Percentiles rank a stretch among this genome's conserved stretches.
Evolutionary conservation across 2,888 invertebrate species (phyloP).

Genomic region (Volucella zonaria): DNA sequence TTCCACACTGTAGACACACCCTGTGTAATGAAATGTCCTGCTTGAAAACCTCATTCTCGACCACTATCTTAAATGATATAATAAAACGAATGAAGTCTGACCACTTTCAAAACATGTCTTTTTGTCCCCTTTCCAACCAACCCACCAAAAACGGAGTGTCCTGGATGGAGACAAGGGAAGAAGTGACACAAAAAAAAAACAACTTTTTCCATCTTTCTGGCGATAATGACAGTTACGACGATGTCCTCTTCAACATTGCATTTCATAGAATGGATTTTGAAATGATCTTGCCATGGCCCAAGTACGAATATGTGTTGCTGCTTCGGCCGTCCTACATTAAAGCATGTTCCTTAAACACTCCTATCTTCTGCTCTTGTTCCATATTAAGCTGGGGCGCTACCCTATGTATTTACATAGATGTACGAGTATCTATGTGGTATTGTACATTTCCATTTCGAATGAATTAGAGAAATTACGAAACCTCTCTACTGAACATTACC

Average conservation of each 20-base stretch:
- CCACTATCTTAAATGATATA: slow-evolving; percentile 52
- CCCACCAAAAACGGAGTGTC: background rate
- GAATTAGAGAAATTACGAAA: slow-evolving; percentile 69
- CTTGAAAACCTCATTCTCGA: slow-evolving; percentile 21
- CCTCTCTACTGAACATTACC: slow-evolving; percentile 6
- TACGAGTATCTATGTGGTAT: slow-evolving; percentile 13
- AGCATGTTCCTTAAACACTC: background rate
- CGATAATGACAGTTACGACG: slow-evolving; percentile 45
- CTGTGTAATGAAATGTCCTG: slow-evolving; percentile 44
- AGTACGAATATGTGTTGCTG: slow-evolving; percentile 1
- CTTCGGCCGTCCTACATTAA: slow-evolving; percentile 45
- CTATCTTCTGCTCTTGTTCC: background rate
- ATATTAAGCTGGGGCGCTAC: background rate
- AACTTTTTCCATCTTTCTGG: slow-evolving; percentile 41
- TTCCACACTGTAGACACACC: slow-evolving; percentile 53
- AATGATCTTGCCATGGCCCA: slow-evolving; percentile 45
- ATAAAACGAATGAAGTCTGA: slow-evolving; percentile 42
- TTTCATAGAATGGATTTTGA: slow-evolving; percentile 71
- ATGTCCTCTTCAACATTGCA: slow-evolving; percentile 64
- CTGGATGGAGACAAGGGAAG: too few relatives aligned
- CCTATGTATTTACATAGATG: background rate
- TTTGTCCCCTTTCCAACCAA: slow-evolving; percentile 7
- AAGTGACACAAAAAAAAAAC: background rate
- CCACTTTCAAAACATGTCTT: slow-evolving; percentile 59
- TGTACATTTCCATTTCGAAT: slow-evolving; percentile 65